Percentiles rank a stretch among this genome's conserved stretches.
phyloP scores from a whole-genome alignment of 2,888 invertebrate species.

The Cheilosia vernalis region DNA sequence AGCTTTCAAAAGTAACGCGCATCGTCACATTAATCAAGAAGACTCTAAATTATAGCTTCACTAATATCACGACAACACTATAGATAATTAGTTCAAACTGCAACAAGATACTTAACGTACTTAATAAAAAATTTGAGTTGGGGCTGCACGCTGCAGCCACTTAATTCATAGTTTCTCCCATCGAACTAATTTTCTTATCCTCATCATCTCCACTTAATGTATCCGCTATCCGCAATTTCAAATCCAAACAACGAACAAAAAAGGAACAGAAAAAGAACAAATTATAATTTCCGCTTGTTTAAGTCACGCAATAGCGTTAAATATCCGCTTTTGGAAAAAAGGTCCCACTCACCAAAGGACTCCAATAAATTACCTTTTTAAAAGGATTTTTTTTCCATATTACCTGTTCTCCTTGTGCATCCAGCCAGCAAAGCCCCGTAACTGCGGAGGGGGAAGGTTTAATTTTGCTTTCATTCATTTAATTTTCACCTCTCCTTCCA shows the following conservation, averaged over 20 bases:
- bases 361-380: conserved; percentile 70
- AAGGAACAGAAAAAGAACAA: conserved; percentile 48
- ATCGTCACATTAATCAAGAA: no score
- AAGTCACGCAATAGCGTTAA: conserved; percentile 71
- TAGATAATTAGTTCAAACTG: no score
- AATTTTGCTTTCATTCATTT: conserved; percentile 73
- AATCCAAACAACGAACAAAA: conserved; percentile 26
- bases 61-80: no score
- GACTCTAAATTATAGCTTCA: no score
- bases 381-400: conserved; percentile 34
- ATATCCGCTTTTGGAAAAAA: conserved; percentile 59
- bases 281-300: conserved; percentile 74
- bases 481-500: conserved; percentile 68
- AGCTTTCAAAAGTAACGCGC: no score
- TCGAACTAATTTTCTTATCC: conserved; percentile 17
- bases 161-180: background rate
- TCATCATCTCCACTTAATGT: conserved; percentile 5
- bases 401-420: conserved; percentile 39
- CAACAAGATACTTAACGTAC: no score
- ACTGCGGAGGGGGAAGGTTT: conserved; percentile 37
- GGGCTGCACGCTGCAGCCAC: background rate
- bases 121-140: background rate
- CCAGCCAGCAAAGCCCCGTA: conserved; percentile 2
- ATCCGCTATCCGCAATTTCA: conserved; percentile 27
- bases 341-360: conserved; percentile 46